Evolutionary conservation across 2,113 vertebrate genomes (phyloP).

Genomic region (Todiramphus saurophagus): DNA sequence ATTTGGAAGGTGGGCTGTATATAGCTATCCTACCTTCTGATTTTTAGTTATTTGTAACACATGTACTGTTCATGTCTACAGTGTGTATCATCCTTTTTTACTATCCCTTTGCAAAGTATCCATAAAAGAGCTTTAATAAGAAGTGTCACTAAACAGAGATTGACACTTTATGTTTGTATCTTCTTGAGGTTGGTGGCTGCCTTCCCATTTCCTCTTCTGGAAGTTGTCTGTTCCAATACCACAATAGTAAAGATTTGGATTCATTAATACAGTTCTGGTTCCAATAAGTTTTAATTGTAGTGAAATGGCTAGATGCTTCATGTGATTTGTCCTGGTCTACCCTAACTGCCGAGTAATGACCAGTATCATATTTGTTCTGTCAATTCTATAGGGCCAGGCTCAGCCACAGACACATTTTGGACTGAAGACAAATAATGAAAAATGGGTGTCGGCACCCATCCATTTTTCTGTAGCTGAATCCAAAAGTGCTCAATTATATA

Average conservation of each 20-base stretch:
- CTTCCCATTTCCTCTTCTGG: slow-evolving; percentile 52
- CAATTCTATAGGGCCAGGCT: neutral
- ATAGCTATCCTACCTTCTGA: neutral
- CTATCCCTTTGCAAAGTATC: neutral
- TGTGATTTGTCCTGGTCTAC: slow-evolving; percentile 9
- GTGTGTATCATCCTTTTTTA: neutral
- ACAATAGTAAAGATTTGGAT: slow-evolving; percentile 11
- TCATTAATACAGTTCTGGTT: neutral
- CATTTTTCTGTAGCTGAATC: neutral
- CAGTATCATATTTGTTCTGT: neutral
- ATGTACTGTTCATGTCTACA: rapidly evolving
- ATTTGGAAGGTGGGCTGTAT: neutral
- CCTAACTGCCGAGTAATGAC: neutral
- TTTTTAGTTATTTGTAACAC: neutral
- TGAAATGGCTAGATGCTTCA: neutral
- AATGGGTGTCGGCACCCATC: neutral
- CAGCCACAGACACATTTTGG: neutral
- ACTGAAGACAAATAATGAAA: neutral
- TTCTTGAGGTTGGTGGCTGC: slow-evolving; percentile 36
- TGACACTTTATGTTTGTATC: neutral
- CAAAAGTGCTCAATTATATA: slow-evolving; percentile 24
- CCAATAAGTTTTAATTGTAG: slow-evolving; percentile 26
- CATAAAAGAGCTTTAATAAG: neutral
- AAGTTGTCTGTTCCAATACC: slow-evolving; percentile 39
- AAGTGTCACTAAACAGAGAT: neutral